Base-by-base conservation (phyloP, 1,140 invertebrate genomes). In the Druon quercuslanigerum region DNA sequence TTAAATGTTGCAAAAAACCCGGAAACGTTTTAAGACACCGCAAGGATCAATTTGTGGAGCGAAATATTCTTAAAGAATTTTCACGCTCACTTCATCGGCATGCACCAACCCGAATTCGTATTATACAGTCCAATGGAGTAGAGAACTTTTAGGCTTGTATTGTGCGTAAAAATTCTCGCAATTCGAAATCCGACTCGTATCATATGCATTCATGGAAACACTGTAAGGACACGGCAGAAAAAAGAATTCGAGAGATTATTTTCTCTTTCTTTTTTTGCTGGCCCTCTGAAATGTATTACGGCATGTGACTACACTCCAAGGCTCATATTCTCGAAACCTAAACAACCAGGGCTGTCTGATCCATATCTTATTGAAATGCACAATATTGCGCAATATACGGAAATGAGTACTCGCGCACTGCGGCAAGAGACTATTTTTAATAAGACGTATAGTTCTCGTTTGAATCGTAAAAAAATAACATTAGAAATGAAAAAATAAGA, bases 151-250 rank as follows among this genome's bases (percentile, higher is more conserved):
- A 25, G 1, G 5, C 25, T 33, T 33, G 25, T 5, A 33, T 33
- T 33, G 25, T 33, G 25, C 57, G 57, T 66, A 25, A 66, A 72
- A 50, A 52, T 25, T 72, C 52, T 25, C 19, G 51, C 51, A n/a
- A n/a, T n/a, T 51, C 17, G 71, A 51, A 73, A 57, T 73, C 72
- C 6, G 72, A 73, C 25, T 3, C 14, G 71, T 75, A 79, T 81
- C 0, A 5, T 75, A 79, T 81, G 5, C 0, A 33, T 33, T 79
- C 79, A 81, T 81, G 79, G 51, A 25, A 79, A 71, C 40, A 50
- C 73, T 50, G 56, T 71, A 66, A 52, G 56, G n/a, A 72, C 46
- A 74, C 3, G 25, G 25, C 70, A 71, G 76, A 66, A 66, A 66
- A 60, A 33, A 25, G 56, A 7, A 66, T 12, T 9, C 20, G 16